Evolutionary conservation across 2,113 vertebrate species (phyloP).

Genomic region (Perccottus glenii): DNA sequence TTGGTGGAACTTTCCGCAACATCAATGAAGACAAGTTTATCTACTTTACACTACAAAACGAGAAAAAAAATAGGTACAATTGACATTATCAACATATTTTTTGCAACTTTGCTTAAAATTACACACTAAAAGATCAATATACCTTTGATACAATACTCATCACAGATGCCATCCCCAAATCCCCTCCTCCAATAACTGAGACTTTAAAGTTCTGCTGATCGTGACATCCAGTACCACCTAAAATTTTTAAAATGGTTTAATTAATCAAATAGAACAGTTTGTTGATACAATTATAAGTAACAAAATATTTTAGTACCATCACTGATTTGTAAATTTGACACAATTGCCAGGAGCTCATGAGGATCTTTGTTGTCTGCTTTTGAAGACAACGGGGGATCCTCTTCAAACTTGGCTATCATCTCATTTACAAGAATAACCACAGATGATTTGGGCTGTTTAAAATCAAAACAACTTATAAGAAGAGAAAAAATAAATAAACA

Average conservation of each 20-base stretch:
- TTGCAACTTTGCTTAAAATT: background rate
- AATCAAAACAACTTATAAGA: background rate
- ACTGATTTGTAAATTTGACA: constrained; percentile 83
- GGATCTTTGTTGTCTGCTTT: constrained; percentile 79
- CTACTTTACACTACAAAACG: constrained; percentile 81
- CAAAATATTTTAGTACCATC: constrained; percentile 78
- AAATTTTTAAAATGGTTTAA: constrained; percentile 2
- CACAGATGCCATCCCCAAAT: constrained; percentile 89
- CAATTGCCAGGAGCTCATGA: constrained; percentile 85
- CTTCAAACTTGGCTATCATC: constrained; percentile 93
- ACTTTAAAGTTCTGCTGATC: constrained; percentile 80
- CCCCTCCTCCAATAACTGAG: constrained; percentile 91
- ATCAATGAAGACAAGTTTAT: constrained; percentile 89
- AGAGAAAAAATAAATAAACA: accelerated
- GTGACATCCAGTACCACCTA: constrained; percentile 64
- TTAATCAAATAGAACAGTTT: background rate
- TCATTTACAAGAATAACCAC: constrained; percentile 86
- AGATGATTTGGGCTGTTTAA: constrained; percentile 87
- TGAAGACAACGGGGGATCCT: constrained; percentile 88
- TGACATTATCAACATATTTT: too few relatives aligned
- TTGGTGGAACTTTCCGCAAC: constrained; percentile 86
- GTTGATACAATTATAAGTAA: background rate
- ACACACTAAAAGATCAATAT: background rate
- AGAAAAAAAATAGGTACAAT: background rate
- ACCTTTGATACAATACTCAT: constrained; percentile 92